These are phyloP conservation scores for Leucophenga varia DNA, from an alignment of 1,140 invertebrate genomes.

Conservation along the genomic window DNA sequence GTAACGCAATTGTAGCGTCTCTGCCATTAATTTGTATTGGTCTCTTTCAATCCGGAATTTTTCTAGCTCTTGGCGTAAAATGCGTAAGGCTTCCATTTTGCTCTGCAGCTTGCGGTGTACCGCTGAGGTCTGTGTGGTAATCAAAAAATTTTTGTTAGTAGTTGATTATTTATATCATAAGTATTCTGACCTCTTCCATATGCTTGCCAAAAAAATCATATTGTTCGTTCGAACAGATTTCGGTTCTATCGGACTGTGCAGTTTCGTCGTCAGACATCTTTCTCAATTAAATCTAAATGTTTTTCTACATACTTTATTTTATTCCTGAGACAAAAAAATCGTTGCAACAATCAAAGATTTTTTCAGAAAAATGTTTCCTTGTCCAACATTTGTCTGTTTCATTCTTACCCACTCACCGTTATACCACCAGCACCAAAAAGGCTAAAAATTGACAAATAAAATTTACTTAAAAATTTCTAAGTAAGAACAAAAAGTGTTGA, in stretches of 20 bases:
- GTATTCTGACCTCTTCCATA: conserved; percentile 43
- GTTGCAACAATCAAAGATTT: background rate
- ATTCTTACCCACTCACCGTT: too few relatives aligned
- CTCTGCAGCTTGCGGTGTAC: conserved; percentile 73
- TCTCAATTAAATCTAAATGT: too few relatives aligned
- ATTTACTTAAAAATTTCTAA: too few relatives aligned
- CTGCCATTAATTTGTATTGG: conserved; percentile 79
- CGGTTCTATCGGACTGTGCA: background rate
- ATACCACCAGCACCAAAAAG: too few relatives aligned
- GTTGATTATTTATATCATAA: background rate
- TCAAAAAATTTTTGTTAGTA: conserved; percentile 19
- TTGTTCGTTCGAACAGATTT: background rate
- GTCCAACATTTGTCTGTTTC: too few relatives aligned
- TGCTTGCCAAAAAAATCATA: conserved; percentile 22
- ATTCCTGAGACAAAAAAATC: background rate
- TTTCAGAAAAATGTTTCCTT: too few relatives aligned
- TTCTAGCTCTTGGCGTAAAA: conserved; percentile 75
- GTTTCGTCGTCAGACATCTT: conserved; percentile 18
- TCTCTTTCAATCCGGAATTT: conserved; percentile 77
- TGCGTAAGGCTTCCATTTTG: conserved; percentile 76
- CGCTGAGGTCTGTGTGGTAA: conserved; percentile 59
- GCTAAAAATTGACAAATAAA: too few relatives aligned
- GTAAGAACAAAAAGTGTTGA: too few relatives aligned
- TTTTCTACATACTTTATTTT: too few relatives aligned
- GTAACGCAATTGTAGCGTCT: conserved; percentile 72